phyloP scores from a whole-genome alignment of 2,888 invertebrate species.

The Calameuta pallipes region DNA sequence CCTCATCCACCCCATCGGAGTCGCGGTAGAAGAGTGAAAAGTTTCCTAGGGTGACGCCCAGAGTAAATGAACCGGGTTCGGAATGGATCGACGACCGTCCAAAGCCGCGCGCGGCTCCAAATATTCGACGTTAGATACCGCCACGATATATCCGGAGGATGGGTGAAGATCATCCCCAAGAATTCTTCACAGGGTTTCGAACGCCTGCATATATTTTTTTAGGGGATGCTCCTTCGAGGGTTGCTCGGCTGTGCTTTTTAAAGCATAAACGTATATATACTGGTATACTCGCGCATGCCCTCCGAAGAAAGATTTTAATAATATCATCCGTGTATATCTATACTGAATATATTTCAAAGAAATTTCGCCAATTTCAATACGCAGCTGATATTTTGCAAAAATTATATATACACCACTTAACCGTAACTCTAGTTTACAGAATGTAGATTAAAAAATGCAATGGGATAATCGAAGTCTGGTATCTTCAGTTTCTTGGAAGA shows the following conservation, averaged over 20 bases:
- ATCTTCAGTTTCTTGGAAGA: background rate
- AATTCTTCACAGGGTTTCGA: conserved; percentile 21
- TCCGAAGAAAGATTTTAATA: background rate
- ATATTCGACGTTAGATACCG: conserved; percentile 11
- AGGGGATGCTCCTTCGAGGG: conserved; percentile 18
- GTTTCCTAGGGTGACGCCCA: conserved; percentile 26
- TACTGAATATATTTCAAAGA: background rate
- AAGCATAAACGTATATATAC: background rate
- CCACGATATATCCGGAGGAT: conserved; percentile 6
- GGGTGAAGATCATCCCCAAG: conserved; percentile 11
- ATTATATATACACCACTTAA: background rate
- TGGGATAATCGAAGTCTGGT: background rate
- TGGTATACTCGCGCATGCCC: background rate
- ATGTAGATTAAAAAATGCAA: background rate
- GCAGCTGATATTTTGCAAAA: background rate
- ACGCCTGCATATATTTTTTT: conserved; percentile 25
- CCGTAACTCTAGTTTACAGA: background rate
- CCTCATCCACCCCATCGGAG: conserved; percentile 28
- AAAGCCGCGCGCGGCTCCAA: conserved; percentile 23
- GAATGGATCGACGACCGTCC: conserved; percentile 6
- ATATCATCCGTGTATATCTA: background rate
- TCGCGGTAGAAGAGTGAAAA: conserved; percentile 18
- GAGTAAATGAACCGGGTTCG: conserved; percentile 50
- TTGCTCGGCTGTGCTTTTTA: background rate
- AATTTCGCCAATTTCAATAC: background rate